Conservation (phyloP, 2,888 invertebrate species). For the Drosophila infuscata region DNA sequence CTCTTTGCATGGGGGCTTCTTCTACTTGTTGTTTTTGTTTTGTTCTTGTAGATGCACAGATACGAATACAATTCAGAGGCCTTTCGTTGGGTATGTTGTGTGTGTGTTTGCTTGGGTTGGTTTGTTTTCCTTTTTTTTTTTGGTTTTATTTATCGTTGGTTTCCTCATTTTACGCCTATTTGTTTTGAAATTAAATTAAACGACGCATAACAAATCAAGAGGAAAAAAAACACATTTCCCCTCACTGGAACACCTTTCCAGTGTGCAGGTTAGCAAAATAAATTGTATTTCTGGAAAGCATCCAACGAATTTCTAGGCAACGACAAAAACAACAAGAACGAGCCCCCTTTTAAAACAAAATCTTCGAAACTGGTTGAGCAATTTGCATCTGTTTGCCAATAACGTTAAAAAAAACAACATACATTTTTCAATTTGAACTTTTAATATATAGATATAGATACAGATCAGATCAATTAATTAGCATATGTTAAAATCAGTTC, state of each 20-base stretch:
- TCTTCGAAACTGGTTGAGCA: slow-evolving; percentile 34
- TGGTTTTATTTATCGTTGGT: slow-evolving; percentile 73
- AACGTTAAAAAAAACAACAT: background rate
- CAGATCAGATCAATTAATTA: slow-evolving; percentile 20
- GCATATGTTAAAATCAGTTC: slow-evolving; percentile 5
- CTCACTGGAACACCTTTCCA: background rate
- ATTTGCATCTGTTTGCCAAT: slow-evolving; percentile 39
- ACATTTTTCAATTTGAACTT: slow-evolving; percentile 5
- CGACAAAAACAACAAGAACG: slow-evolving; percentile 12
- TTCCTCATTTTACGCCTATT: slow-evolving; percentile 76
- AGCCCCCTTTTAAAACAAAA: slow-evolving; percentile 40
- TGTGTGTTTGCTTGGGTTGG: slow-evolving; percentile 31
- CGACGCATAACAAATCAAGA: slow-evolving; percentile 68
- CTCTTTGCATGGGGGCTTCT: slow-evolving; percentile 58
- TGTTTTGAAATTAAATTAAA: slow-evolving; percentile 79
- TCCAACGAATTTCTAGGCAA: slow-evolving; percentile 9
- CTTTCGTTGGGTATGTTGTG: slow-evolving; percentile 22
- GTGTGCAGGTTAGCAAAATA: background rate
- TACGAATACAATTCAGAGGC: slow-evolving; percentile 41
- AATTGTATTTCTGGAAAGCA: slow-evolving; percentile 13
- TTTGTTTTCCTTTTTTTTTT: slow-evolving; percentile 36
- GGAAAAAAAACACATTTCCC: slow-evolving; percentile 24
- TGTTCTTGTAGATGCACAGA: slow-evolving; percentile 55
- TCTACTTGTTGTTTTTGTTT: slow-evolving; percentile 35
- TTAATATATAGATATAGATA: background rate